Evolutionary conservation across 2,797 vertebrate genomes (phyloP), one percentile per base, ranked within the genome.

Genomic region (Scyliorhinus canicula): DNA sequence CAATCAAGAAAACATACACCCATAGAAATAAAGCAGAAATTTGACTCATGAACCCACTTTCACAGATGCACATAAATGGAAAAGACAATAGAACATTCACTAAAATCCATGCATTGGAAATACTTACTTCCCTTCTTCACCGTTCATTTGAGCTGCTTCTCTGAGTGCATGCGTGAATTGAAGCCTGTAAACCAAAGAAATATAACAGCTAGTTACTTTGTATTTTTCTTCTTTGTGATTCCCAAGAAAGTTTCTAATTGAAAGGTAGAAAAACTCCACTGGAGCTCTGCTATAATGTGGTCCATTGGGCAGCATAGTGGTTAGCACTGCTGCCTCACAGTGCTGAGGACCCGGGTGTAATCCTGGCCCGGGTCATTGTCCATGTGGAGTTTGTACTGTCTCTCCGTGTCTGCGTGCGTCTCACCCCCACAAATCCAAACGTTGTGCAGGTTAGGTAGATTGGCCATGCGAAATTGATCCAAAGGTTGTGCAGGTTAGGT

Each of bases 91-190:
- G 4, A 50, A 11, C 26, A 21, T 24, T 74, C 35, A 94, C 47
- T 94, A 94, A 94, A 50, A 82, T 82, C 8, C 28, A 94, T 35
- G 67, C 47, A 69, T 3, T 55, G 1, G 8, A 94, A 71, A 94
- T 74, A 94, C 93, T 94, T 55, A 94, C 93, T 94, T 94, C 47
- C 67, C 93, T 71, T 94, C 93, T 52, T 69, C 67, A 94, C 52
- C 28, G 35, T 94, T 74, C 67, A 50, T 74, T 47, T 94, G 93
- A 6, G 47, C 93, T 74, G 47, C 65, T 94, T 94, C 93, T n/a
- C 93, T 67, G 12, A 94, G 12, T 19, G 93, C 93, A n/a, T 94
- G 67, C 55, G 93, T 94, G 67, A 52, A 69, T 67, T 94, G 93
- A 74, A 94, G 67, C 28, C 93, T 94, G 50, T 50, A 50, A 94